phyloP scores from a whole-genome alignment of 1,140 invertebrate genomes.

The Heliconius hewitsoni region DNA sequence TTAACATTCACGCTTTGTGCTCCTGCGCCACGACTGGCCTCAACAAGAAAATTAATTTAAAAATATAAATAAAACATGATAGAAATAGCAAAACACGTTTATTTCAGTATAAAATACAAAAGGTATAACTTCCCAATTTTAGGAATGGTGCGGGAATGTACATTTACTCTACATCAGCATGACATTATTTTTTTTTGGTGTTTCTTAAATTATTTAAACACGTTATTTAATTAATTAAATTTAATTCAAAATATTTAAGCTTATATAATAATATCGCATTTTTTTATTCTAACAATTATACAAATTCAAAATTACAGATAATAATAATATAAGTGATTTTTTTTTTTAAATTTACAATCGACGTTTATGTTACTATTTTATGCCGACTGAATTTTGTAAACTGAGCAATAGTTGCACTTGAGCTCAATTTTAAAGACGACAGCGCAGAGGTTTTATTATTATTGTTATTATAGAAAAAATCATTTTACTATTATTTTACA shows the following conservation, averaged over 20 bases:
- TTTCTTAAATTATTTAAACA: neutral
- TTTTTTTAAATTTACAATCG: slow-evolving; percentile 1
- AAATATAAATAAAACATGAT: neutral
- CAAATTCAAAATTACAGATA: neutral
- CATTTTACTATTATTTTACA: too few species aligned
- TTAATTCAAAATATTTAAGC: neutral
- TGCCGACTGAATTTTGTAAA: neutral
- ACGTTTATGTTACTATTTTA: neutral
- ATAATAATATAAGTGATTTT: neutral
- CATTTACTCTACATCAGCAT: neutral
- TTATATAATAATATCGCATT: slow-evolving; percentile 8
- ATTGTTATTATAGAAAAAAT: too few species aligned
- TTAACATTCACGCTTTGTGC: too few species aligned
- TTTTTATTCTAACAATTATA: neutral
- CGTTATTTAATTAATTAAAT: neutral
- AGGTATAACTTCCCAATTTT: neutral
- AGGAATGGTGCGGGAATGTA: slow-evolving; percentile 44
- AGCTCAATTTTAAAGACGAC: slow-evolving; percentile 39
- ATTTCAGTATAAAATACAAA: slow-evolving; percentile 10
- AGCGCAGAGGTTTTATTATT: neutral
- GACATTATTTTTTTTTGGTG: neutral
- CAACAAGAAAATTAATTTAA: neutral
- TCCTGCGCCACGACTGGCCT: too few species aligned
- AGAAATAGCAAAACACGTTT: slow-evolving; percentile 9
- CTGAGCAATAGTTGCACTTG: slow-evolving; percentile 53